Base-by-base conservation (phyloP, 2,113 vertebrate genomes). In the Motacilla tschutschensis region DNA sequence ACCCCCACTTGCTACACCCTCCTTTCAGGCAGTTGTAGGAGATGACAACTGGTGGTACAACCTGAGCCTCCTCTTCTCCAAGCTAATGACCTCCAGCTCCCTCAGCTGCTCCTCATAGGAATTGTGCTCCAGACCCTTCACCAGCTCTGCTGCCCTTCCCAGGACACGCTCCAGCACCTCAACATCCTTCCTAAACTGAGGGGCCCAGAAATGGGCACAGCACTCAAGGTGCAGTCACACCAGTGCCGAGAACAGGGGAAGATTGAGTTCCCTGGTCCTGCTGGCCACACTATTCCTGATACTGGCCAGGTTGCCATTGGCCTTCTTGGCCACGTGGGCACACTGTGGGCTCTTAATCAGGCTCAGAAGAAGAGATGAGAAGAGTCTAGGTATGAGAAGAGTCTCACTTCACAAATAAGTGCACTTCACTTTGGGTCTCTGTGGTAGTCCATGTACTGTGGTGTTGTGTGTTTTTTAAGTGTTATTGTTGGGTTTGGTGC, bases 391-490 rank as follows among this genome's bases (percentile, higher is more conserved):
- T 69, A 29, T 46, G 22, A 48, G 16, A 53, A 48, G 16, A 16
- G 3, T 38, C 7, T 55, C 8, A 17, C 19, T 59, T 46, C 50
- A 25, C 19, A 53, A 31, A 21, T 3, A 40, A 8, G 6, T 7
- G 4, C 9, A 5, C 8, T 6, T 2, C 5, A 36, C 6, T 36
- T 12, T 11, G 6, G 6, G 9, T 7, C 47, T 57, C 57, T 74
- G 8, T 28, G 20, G 2, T 26, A 22, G 36, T 26, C 17, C 0
- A 0, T 4, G 24, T 33, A 33, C 33, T 33, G 33, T 33, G 33
- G 33, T 33, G 33, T 33, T 33, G 33, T 33, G 33, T 33, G 33
- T 33, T 33, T 33, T 33, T 33, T 33, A 33, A 33, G 33, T 33
- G 33, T 33, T 33, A 33, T 33, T 33, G 33, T 33, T 33, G 33